phyloP scores from a whole-genome alignment of 2,113 vertebrate species.

The Anseranas semipalmata region DNA sequence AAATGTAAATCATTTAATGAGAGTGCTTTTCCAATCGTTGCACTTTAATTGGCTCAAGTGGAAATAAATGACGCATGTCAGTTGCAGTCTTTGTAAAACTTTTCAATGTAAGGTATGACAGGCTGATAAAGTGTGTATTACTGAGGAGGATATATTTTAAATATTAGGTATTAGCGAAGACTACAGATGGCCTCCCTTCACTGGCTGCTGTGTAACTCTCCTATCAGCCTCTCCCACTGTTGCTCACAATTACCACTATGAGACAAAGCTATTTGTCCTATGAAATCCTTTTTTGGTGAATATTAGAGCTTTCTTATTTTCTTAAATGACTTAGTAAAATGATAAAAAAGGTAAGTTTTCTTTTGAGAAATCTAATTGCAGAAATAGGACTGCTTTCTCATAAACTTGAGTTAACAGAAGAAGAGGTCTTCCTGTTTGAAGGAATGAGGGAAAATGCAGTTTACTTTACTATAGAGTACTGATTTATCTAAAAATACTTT shows the following conservation, averaged over 20 bases:
- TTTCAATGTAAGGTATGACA: constrained; percentile 1
- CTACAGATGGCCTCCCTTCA: constrained; percentile 39
- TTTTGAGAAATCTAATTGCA: constrained; percentile 61
- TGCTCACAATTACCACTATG: constrained; percentile 56
- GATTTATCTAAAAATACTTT: constrained; percentile 60
- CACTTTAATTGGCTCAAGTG: constrained; percentile 67
- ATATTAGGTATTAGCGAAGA: constrained; percentile 33
- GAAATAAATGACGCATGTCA: constrained; percentile 66
- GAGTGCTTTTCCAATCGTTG: constrained; percentile 14
- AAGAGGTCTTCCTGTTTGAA: not conserved
- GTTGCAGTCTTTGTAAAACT: not conserved
- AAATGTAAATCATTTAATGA: constrained; percentile 23
- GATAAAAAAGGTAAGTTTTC: constrained; percentile 65
- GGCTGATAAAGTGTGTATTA: constrained; percentile 42
- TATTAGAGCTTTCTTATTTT: constrained; percentile 51
- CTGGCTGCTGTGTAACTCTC: constrained; percentile 41
- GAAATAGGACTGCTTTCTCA: constrained; percentile 43
- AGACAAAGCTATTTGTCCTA: constrained; percentile 71
- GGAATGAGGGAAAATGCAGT: constrained; percentile 21
- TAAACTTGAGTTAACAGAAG: constrained; percentile 61
- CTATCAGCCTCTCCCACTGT: constrained; percentile 54
- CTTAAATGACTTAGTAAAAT: constrained; percentile 68
- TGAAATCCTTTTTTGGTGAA: constrained; percentile 45
- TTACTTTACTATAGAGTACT: constrained; percentile 54
- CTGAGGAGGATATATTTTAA: constrained; percentile 45